Conservation (phyloP, 1,140 invertebrate species). For the Dufourea novaeangliae region DNA sequence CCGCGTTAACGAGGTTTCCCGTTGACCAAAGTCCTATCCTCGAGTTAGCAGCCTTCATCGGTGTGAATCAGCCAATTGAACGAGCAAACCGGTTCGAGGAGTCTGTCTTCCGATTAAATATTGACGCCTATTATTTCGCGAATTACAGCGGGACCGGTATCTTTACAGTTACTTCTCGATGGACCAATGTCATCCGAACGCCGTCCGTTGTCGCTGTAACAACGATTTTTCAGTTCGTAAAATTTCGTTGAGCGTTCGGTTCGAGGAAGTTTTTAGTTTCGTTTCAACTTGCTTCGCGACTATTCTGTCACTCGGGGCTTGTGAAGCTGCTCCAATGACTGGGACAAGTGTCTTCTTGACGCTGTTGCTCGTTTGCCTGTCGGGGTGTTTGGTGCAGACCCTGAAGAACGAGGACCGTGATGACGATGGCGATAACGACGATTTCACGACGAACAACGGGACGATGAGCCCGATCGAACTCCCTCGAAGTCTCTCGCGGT, state of each 20-base stretch:
- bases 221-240: too few species aligned
- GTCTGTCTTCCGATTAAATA: neutral
- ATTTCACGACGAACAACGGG: neutral
- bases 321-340: slow-evolving; percentile 19
- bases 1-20: slow-evolving; percentile 15
- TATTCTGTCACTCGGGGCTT: slow-evolving; percentile 12
- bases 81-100: neutral
- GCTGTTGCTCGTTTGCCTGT: slow-evolving; percentile 36
- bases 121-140: neutral
- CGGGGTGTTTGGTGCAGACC: slow-evolving; percentile 16
- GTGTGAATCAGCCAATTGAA: neutral
- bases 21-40: slow-evolving; percentile 1
- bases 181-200: neutral
- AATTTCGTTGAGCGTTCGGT: neutral
- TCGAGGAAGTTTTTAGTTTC: neutral
- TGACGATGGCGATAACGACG: neutral
- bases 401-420: neutral
- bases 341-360: slow-evolving; percentile 23
- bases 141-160: neutral
- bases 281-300: neutral
- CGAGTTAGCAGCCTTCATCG: neutral
- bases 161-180: neutral
- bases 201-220: neutral
- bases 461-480: slow-evolving; percentile 12
- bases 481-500: slow-evolving; percentile 48